A percentile compares a stretch with the other conserved stretches of the same genome.
Conservation (phyloP, 2,113 vertebrate genomes). For the Calyptommatus sinebrachiatus region DNA sequence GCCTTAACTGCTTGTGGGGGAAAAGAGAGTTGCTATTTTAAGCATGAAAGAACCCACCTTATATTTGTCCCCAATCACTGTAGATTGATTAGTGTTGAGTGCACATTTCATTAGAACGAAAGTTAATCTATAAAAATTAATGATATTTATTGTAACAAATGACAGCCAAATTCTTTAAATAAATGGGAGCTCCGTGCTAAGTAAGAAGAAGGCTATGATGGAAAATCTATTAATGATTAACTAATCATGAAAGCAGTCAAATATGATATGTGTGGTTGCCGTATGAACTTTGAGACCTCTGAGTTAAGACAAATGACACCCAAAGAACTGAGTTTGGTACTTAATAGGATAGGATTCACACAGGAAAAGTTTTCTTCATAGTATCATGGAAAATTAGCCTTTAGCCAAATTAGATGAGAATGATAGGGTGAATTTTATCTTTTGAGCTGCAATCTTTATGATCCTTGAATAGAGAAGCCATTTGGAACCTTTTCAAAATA, state of each 20-base stretch:
- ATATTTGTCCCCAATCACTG: slow-evolving; percentile 39
- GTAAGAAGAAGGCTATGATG: slow-evolving; percentile 18
- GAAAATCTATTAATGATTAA: slow-evolving; percentile 29
- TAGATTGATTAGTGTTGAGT: slow-evolving; percentile 24
- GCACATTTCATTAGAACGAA: slow-evolving; percentile 50
- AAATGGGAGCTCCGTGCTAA: slow-evolving; percentile 18
- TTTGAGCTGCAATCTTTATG: too few relatives aligned
- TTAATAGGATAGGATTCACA: background rate
- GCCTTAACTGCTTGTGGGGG: background rate
- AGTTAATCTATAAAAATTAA: slow-evolving; percentile 47
- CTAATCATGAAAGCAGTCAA: slow-evolving; percentile 26
- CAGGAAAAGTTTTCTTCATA: too few relatives aligned
- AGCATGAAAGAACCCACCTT: slow-evolving; percentile 29
- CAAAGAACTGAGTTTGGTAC: slow-evolving; percentile 26
- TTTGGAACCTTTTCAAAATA: too few relatives aligned
- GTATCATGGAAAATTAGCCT: too few relatives aligned
- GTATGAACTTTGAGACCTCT: slow-evolving; percentile 23
- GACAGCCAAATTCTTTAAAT: slow-evolving; percentile 19
- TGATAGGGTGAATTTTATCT: too few relatives aligned
- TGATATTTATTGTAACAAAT: slow-evolving; percentile 28
- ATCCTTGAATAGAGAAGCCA: too few relatives aligned
- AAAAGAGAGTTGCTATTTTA: background rate
- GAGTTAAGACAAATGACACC: slow-evolving; percentile 11
- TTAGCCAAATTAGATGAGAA: too few relatives aligned
- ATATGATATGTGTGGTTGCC: slow-evolving; percentile 6